Conservation (phyloP, 64 coral and sea anemone species). For the Trachythela sp. region DNA sequence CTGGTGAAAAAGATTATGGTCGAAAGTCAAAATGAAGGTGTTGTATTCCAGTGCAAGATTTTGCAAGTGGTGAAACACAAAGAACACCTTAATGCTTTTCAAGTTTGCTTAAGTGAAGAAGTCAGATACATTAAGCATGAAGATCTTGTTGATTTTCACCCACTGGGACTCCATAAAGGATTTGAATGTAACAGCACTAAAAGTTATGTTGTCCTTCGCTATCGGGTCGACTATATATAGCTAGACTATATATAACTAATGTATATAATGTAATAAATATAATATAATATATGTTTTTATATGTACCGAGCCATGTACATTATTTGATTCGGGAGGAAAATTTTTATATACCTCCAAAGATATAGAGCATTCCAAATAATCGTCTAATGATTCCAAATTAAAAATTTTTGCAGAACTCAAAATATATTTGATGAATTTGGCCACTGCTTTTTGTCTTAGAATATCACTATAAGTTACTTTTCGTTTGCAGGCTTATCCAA, state of each 20-base stretch:
- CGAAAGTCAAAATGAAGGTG: neutral
- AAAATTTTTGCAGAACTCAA: no score
- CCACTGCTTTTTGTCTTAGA: no score
- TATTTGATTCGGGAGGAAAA: no score
- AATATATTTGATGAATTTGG: no score
- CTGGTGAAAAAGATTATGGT: neutral
- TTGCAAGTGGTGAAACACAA: neutral
- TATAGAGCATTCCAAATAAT: no score
- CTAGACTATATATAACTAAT: neutral
- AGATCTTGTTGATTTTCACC: neutral
- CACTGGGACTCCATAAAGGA: neutral
- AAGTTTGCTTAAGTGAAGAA: neutral
- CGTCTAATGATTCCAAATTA: no score
- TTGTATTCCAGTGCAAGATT: neutral
- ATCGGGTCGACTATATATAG: neutral
- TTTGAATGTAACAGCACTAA: neutral
- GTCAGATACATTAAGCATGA: neutral
- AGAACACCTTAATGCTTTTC: neutral
- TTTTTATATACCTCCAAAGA: no score
- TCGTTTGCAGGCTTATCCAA: no score
- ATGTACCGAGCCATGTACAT: neutral
- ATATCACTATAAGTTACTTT: no score
- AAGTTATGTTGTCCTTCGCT: constrained; percentile 12
- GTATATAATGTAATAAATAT: neutral
- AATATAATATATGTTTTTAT: neutral